Base-by-base conservation (phyloP, 2,888 invertebrate species). In the Nomada flava region DNA sequence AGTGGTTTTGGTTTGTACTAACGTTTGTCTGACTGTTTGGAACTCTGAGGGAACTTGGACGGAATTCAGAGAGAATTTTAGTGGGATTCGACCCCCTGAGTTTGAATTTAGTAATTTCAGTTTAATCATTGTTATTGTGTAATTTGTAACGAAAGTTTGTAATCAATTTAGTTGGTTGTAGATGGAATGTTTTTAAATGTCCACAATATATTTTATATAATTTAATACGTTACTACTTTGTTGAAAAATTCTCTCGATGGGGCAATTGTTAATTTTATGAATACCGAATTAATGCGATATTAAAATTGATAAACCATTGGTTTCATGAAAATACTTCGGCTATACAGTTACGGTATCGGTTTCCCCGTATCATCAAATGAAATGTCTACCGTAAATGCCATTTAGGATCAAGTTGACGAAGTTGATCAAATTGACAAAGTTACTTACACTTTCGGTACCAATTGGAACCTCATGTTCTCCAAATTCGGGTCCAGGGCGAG, bases 371-470 rank as follows among this genome's bases (percentile, higher is more conserved):
- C 47, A 47, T 15, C 10, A 15, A 47, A 47, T 47, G 0, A 47
- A 13, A 15, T 47, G 15, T 47, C 47, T 5, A 47, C 13, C 47
- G 47, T 47, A 23, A 20, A 15, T 11, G 13, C 20, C 20, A 4
- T 26, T 13, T 26, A 13, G 7, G 23, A 23, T 9, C 23, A 20
- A 53, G 23, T 13, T 11, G 7, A 23, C 20, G 7, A 2, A 20
- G 11, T 53, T 11, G n/a, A 23, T 55, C 5, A 2, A 20, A 20
- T 53, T 53, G n/a, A 23, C 26, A 20, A 26, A 60, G 53, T 68
- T 89, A 96, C 98, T 96, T 95, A 99, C 99, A 98, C 97, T 97
- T 99, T 99, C 92, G 99, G 99, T 94, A 99, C 99, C 93, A 99
- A 96, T 94, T 99, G 98, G 95, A 99, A 99, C 94, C 99, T 97